Evolutionary conservation across 2,888 invertebrate genomes (phyloP).

Genomic region (Leptothorax acervorum): DNA sequence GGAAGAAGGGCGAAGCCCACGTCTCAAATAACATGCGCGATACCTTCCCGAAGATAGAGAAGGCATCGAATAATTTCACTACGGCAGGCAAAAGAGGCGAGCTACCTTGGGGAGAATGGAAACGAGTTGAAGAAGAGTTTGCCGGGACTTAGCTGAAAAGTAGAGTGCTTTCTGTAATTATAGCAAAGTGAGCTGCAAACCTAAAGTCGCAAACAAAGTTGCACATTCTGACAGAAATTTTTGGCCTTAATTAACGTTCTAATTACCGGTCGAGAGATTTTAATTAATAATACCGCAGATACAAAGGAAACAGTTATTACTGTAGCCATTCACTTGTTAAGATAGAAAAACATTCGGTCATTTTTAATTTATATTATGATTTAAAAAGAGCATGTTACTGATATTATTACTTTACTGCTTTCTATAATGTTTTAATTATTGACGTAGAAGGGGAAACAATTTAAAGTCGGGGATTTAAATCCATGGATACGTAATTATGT

Average conservation of each 20-base stretch:
- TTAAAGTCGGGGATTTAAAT: neutral
- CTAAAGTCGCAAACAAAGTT: conserved; percentile 51
- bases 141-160: conserved; percentile 52
- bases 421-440: neutral
- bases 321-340: neutral
- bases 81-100: conserved; percentile 14
- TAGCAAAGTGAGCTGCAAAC: conserved; percentile 50
- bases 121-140: conserved; percentile 51
- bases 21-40: conserved; percentile 32
- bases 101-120: conserved; percentile 35
- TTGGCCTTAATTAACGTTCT: conserved; percentile 37
- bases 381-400: neutral
- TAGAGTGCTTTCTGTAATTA: conserved; percentile 55
- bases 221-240: conserved; percentile 41
- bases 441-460: neutral
- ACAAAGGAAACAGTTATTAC: neutral
- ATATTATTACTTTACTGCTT: neutral
- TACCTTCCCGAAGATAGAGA: conserved; percentile 14
- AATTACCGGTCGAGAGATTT: conserved; percentile 32
- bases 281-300: conserved; percentile 39
- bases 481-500: neutral
- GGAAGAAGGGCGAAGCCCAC: conserved; percentile 14
- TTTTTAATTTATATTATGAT: neutral
- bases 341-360: too few relatives aligned
- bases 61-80: conserved; percentile 46